These are phyloP conservation scores for Meliscaeva auricollis DNA, from an alignment of 2,888 invertebrate genomes.

Conservation along the genomic window DNA sequence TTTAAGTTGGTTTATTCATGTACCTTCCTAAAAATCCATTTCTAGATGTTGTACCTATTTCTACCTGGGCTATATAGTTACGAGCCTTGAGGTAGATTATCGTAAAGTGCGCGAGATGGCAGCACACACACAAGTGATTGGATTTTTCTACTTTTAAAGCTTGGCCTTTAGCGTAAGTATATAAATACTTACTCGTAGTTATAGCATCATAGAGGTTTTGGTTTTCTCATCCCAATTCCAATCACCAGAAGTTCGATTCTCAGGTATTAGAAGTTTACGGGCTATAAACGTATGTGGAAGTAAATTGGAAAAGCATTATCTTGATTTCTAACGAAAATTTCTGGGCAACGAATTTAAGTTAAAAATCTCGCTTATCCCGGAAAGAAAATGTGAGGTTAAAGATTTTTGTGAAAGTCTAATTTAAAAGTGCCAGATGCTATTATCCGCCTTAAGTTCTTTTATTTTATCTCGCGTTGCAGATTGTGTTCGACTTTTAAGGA, in stretches of 20 bases:
- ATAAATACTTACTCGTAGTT: no score
- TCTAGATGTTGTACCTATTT: no score
- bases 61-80: background rate
- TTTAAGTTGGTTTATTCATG: constrained; percentile 43
- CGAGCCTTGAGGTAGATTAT: constrained; percentile 27
- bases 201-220: background rate
- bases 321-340: constrained; percentile 18
- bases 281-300: constrained; percentile 21
- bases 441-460: constrained; percentile 1
- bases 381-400: constrained; percentile 1
- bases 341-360: background rate
- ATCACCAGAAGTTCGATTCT: constrained; percentile 9
- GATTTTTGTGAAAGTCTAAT: constrained; percentile 18
- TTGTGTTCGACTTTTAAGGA: background rate
- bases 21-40: background rate
- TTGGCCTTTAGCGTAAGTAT: background rate
- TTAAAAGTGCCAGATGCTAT: constrained; percentile 4
- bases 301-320: constrained; percentile 38
- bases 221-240: background rate
- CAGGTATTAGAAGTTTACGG: constrained; percentile 9
- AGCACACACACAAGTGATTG: constrained; percentile 24
- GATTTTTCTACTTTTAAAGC: constrained; percentile 16
- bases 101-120: constrained; percentile 19
- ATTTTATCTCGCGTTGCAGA: background rate
- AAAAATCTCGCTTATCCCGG: constrained; percentile 1